Evolutionary conservation across 1,140 invertebrate species (phyloP), one percentile per base, ranked within the genome.

Genomic region (Halictus rubicundus): DNA sequence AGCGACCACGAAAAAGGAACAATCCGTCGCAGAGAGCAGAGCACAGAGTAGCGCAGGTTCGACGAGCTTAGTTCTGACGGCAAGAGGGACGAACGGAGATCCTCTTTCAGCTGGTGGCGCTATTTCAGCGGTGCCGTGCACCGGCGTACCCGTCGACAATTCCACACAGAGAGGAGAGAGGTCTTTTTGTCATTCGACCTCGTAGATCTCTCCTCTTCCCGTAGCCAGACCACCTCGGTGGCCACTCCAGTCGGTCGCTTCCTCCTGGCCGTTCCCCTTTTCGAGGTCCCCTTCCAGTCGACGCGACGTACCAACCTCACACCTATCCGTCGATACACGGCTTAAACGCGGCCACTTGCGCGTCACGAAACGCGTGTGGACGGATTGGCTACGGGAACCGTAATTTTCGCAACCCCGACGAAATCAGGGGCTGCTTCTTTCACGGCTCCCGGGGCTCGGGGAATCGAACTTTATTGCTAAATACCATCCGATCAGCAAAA

Each of bases 391-490:
- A 65, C 82, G 68, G 86, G 84, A 88, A 70, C 88, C 89, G 92
- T 93, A 92, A 93, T 93, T 93, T 92, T 92, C 91, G 88, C 91
- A 89, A 91, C 86, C 88, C 91, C 89, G 87, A 88, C 90, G 87
- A 92, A 92, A 92, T 93, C 91, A 92, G 86, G 88, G 89, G 77
- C 88, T 92, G 91, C 91, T 93, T 93, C 88, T 88, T 88, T 87
- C 84, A 77, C 64, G 66, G 54, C 32, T n/a, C 75, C 75, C 79
- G 86, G 87, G 90, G 88, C 75, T 77, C 87, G 87, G 90, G 88
- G 85, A 92, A 91, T 90, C 91, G 90, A 90, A 92, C 91, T 92
- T 93, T 93, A 93, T 92, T 92, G 92, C 91, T 92, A 92, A 92
- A 93, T 93, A 93, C 92, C 80, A 92, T 88, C 81, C 89, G 91